Evolutionary conservation across 2,888 invertebrate genomes (phyloP).

Genomic region (Sipha maydis): DNA sequence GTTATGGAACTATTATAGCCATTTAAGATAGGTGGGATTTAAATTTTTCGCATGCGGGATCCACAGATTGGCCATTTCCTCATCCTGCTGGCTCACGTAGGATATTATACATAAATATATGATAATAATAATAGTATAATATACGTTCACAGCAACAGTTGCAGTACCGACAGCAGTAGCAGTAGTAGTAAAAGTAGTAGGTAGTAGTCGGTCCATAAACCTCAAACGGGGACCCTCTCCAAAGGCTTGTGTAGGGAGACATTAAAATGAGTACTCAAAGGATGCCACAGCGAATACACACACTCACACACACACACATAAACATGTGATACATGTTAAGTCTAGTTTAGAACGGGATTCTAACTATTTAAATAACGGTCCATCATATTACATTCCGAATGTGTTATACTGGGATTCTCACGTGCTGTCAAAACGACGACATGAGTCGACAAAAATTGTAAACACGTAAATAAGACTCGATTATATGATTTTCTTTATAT

Average conservation of each 20-base stretch:
- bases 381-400: slow-evolving; percentile 26
- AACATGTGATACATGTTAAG: not conserved
- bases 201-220: not conserved
- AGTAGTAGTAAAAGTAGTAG: not conserved
- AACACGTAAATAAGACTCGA: not conserved
- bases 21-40: slow-evolving; percentile 58
- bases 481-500: not conserved
- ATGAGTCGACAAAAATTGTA: not conserved
- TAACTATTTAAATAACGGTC: slow-evolving; percentile 50
- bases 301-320: not conserved
- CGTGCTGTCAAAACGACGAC: slow-evolving; percentile 33
- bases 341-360: slow-evolving; percentile 36
- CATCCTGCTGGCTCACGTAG: slow-evolving; percentile 38
- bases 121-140: slow-evolving; percentile 12
- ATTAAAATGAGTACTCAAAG: not conserved
- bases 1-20: slow-evolving; percentile 10
- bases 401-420: slow-evolving; percentile 36
- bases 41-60: slow-evolving; percentile 60
- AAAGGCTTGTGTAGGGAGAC: slow-evolving; percentile 8
- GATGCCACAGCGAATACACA: not conserved
- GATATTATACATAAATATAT: slow-evolving; percentile 14
- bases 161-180: not conserved
- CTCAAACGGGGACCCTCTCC: slow-evolving; percentile 22
- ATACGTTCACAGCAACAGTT: slow-evolving; percentile 19
- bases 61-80: slow-evolving; percentile 60